phyloP scores from a whole-genome alignment of 2,113 vertebrate genomes.

The Nothoprocta perdicaria region DNA sequence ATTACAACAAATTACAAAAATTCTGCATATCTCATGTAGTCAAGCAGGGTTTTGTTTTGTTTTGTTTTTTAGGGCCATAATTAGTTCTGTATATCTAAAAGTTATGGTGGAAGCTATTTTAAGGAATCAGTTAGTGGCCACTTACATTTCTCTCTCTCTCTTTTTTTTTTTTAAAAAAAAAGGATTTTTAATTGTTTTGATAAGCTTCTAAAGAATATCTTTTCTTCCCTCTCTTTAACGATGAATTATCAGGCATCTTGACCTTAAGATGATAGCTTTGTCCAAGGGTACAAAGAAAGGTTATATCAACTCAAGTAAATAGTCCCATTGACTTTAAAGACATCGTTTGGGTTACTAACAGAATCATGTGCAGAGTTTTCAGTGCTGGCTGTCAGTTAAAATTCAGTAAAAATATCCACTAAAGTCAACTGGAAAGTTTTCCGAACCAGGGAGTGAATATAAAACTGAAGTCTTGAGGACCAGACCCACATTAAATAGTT shows the following conservation, averaged over 20 bases:
- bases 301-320: not conserved
- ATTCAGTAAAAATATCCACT: not conserved
- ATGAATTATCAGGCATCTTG: not conserved
- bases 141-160: not conserved
- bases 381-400: not conserved
- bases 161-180: not conserved
- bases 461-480: not conserved
- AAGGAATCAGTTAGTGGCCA: not conserved
- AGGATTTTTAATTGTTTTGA: not conserved
- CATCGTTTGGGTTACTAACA: not conserved
- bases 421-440: constrained; percentile 13
- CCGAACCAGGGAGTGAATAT: not conserved
- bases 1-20: not conserved
- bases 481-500: not conserved
- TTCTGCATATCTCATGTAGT: not conserved
- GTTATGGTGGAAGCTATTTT: not conserved
- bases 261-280: not conserved
- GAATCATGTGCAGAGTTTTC: not conserved
- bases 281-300: not conserved
- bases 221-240: not conserved
- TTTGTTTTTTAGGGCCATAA: not conserved
- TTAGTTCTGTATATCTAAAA: not conserved
- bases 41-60: not conserved
- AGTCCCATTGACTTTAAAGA: not conserved
- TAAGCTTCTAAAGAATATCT: not conserved